Evolutionary conservation across 2,797 vertebrate genomes (phyloP).

Genomic region (Melopsittacus undulatus): DNA sequence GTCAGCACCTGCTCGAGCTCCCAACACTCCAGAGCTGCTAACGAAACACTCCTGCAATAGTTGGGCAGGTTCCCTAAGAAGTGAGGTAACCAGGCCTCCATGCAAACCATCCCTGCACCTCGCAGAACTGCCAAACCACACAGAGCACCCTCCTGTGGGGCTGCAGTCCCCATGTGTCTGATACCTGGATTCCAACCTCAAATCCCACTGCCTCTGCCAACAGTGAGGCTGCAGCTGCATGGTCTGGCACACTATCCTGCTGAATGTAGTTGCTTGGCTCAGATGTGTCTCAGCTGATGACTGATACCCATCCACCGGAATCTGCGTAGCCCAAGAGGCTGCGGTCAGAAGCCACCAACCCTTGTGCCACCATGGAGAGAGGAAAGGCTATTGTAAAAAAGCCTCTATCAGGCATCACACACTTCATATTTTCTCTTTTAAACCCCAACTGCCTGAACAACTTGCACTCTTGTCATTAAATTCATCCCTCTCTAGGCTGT

Average conservation of each 20-base stretch:
- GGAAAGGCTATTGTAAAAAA: neutral
- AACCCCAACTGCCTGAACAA: neutral
- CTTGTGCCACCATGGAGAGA: neutral
- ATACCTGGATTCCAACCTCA: neutral
- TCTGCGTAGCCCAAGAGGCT: neutral
- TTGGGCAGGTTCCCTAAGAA: neutral
- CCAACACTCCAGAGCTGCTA: neutral
- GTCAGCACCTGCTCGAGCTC: neutral
- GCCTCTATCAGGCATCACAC: neutral
- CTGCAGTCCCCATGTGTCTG: neutral
- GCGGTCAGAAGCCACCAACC: neutral
- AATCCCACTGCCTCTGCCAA: neutral
- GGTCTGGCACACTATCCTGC: neutral
- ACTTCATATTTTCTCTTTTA: neutral
- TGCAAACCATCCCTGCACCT: neutral
- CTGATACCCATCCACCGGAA: neutral
- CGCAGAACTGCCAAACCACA: neutral
- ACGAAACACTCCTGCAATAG: neutral
- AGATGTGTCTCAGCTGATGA: neutral
- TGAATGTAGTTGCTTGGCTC: neutral
- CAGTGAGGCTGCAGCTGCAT: neutral
- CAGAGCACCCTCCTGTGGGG: neutral
- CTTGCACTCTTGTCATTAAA: neutral
- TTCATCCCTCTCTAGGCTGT: neutral
- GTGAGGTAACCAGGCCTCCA: neutral